Evolutionary conservation across 2,113 vertebrate species (phyloP), one percentile per base, ranked within the genome.

Genomic region (Vulpes vulpes): DNA sequence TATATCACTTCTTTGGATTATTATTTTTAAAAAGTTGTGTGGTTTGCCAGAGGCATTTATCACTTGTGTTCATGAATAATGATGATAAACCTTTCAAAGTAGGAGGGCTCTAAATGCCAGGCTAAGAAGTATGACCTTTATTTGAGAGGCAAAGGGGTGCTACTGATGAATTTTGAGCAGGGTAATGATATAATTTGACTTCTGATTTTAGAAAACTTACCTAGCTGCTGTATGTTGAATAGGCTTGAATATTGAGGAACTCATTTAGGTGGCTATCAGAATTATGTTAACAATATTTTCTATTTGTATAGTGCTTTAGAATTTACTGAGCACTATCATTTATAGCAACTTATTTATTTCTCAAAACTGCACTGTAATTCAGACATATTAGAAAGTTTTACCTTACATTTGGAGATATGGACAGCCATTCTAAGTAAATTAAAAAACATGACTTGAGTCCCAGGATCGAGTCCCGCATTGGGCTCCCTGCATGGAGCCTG

Each of bases 71-170:
- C 51, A 87, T 92, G 91, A 97, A 83, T 93, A 90, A 83, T 65
- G 67, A 90, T 83, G 84, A 23, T 57, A 94, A 95, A 89, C 10
- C 67, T 96, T 97, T 96, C 92, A 76, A 94, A 92, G 19, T n/a
- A 62, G 55, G 19, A 83, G 19, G 16, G 22, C 23, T 90, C 49
- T 83, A 93, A 90, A 98, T 92, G 74, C 38, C 81, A 96, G 11
- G 11, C 25, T 60, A 74, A 94, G 51, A 96, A 82, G 43, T 22
- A 49, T 95, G 93, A 89, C 35, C 35, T 97, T 95, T 89, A 89
- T 86, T 86, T 95, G 25, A 95, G 73, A 84, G 22, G 25, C 51
- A 95, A 76, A 92, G 5, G 2, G 11, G 25, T 59, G 5, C 43
- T 73, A 57, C 79, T 94, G 64, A 87, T 89, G 91, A 83, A 92